Conservation (phyloP, 2,888 invertebrate genomes). For the Hermaeophaga mercurialis region DNA sequence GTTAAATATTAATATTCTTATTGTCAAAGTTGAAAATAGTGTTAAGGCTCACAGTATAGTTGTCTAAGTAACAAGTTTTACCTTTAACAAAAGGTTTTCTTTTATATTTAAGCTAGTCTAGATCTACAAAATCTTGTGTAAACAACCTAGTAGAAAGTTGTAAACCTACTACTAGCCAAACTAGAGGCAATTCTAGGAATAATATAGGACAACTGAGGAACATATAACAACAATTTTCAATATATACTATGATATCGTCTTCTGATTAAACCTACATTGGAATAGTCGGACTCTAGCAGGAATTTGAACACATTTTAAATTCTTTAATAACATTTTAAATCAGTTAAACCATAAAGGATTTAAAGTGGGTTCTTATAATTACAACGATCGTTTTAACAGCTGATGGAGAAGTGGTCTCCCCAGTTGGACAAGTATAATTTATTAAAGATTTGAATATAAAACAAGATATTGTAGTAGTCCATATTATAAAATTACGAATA, state of each 20-base stretch:
- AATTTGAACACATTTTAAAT: neutral
- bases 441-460: slow-evolving; percentile 29
- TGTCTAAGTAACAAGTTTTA: neutral
- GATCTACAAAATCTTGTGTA: neutral
- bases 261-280: slow-evolving; percentile 14
- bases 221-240: slow-evolving; percentile 10
- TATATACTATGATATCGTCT: slow-evolving; percentile 12
- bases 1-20: neutral
- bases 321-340: neutral
- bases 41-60: neutral
- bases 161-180: slow-evolving; percentile 10
- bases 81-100: neutral
- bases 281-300: neutral
- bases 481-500: slow-evolving; percentile 26
- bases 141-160: neutral
- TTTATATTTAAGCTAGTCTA: neutral
- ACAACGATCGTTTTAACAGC: slow-evolving; percentile 2
- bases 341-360: neutral
- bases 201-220: neutral
- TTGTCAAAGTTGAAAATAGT: slow-evolving; percentile 1
- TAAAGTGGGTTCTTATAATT: neutral
- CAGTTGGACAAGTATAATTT: slow-evolving; percentile 12
- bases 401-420: slow-evolving; percentile 3
- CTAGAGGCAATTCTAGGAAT: neutral
- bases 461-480: slow-evolving; percentile 40